Evolutionary conservation across 2,888 invertebrate genomes (phyloP).

Genomic region (Diogma glabrata): DNA sequence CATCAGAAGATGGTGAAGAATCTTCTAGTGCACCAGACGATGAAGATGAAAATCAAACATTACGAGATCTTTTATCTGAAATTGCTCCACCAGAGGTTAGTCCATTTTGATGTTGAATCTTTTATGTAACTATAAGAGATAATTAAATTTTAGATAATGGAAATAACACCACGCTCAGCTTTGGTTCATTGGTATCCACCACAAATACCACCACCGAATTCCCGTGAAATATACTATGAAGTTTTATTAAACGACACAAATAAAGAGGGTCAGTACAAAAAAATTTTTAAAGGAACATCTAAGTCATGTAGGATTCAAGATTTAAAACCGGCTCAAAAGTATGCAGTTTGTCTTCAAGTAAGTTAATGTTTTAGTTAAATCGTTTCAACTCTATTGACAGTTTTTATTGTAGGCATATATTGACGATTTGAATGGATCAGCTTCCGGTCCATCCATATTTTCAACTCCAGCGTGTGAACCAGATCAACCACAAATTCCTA

Average conservation of each 20-base stretch:
- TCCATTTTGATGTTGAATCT: constrained; percentile 2
- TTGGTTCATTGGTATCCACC: constrained; percentile 73
- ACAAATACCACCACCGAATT: constrained; percentile 24
- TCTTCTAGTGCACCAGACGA: constrained; percentile 62
- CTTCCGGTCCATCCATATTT: constrained; percentile 68
- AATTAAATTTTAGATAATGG: constrained; percentile 51
- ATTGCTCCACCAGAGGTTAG: constrained; percentile 61
- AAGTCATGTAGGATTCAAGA: constrained; percentile 72
- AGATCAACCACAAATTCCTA: constrained; percentile 62
- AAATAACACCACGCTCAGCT: constrained; percentile 73
- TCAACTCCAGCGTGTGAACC: constrained; percentile 73
- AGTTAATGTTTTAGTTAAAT: constrained; percentile 28
- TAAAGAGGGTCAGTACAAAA: constrained; percentile 73
- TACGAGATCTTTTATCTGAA: constrained; percentile 60
- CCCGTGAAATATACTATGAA: constrained; percentile 55
- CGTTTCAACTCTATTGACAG: not conserved
- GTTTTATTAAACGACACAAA: constrained; percentile 66
- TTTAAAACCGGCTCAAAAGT: constrained; percentile 77
- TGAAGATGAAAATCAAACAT: constrained; percentile 54
- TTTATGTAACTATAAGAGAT: not conserved
- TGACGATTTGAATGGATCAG: constrained; percentile 61
- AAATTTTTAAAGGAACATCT: constrained; percentile 67
- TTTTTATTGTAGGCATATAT: constrained; percentile 31
- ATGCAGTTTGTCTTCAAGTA: constrained; percentile 69
- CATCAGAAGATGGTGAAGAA: constrained; percentile 70